phyloP scores from a whole-genome alignment of 2,113 vertebrate species.

The Paracanthobrama guichenoti region DNA sequence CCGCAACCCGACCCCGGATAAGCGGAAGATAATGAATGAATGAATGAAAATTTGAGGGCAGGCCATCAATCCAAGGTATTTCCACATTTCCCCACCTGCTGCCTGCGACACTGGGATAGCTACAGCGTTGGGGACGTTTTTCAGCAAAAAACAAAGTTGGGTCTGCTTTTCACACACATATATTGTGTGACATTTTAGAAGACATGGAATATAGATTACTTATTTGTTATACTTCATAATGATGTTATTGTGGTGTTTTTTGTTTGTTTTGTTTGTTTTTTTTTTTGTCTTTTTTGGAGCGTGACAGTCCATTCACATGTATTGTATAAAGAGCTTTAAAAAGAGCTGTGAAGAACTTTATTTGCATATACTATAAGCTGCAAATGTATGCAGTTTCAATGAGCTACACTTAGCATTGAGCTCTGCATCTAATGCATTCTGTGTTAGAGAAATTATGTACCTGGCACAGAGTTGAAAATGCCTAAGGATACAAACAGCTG shows the following conservation, averaged over 20 bases:
- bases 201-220: not conserved
- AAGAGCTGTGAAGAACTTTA: not conserved
- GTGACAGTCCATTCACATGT: not conserved
- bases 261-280: not conserved
- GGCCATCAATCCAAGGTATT: not conserved
- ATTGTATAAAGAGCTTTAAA: not conserved
- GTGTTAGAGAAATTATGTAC: slow-evolving; percentile 15
- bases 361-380: not conserved
- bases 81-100: not conserved
- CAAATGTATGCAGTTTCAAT: not conserved
- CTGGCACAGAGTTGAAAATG: slow-evolving; percentile 8
- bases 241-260: not conserved
- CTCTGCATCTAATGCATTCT: not conserved
- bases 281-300: not conserved
- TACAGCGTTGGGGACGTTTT: no score
- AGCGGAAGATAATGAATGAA: no score
- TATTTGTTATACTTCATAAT: no score
- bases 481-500: slow-evolving; percentile 40
- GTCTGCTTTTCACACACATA: not conserved
- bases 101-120: no score
- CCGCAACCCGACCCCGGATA: no score
- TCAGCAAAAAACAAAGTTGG: not conserved
- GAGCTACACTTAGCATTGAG: not conserved
- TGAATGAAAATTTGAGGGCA: not conserved
- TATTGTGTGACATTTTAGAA: not conserved